phyloP scores from a whole-genome alignment of 2,888 invertebrate genomes.

The Trissolcus japonicus region DNA sequence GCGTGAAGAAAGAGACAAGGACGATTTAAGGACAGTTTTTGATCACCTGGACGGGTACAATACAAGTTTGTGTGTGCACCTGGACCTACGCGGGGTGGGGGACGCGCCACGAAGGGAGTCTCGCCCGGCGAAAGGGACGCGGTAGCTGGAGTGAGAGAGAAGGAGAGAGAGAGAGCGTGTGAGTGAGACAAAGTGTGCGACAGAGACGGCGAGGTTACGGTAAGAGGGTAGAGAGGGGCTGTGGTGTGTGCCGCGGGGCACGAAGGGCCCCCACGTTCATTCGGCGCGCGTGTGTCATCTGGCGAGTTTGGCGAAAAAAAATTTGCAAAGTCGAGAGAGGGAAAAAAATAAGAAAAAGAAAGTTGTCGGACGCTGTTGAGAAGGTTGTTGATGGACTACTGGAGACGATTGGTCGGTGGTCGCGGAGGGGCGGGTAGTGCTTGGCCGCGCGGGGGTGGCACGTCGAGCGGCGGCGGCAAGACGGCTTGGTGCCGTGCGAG shows the following conservation, averaged over 20 bases:
- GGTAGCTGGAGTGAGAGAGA: background rate
- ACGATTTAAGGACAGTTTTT: background rate
- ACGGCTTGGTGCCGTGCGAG: slow-evolving; percentile 62
- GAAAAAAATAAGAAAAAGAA: background rate
- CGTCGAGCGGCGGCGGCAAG: background rate
- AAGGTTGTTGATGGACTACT: background rate
- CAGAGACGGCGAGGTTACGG: slow-evolving; percentile 6
- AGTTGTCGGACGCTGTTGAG: background rate
- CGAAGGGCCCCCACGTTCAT: slow-evolving; percentile 66
- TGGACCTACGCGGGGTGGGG: slow-evolving; percentile 17
- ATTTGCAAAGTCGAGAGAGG: no score
- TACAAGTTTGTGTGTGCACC: slow-evolving; percentile 24
- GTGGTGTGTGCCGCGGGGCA: slow-evolving; percentile 37
- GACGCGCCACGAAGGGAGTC: slow-evolving; percentile 1
- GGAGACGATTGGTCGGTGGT: background rate
- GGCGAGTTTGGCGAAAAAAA: no score
- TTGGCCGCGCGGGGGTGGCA: background rate
- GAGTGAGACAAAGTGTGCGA: background rate
- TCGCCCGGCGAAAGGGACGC: slow-evolving; percentile 21
- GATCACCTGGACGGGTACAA: slow-evolving; percentile 30
- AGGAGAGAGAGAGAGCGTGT: background rate
- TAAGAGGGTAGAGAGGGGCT: slow-evolving; percentile 9
- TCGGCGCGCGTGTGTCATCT: slow-evolving; percentile 72
- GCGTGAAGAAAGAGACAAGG: background rate
- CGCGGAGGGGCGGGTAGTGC: background rate